A percentile compares a stretch with the other conserved stretches of the same genome.
Conservation (phyloP, 2,888 invertebrate genomes). For the Leucoptera coffeella region DNA sequence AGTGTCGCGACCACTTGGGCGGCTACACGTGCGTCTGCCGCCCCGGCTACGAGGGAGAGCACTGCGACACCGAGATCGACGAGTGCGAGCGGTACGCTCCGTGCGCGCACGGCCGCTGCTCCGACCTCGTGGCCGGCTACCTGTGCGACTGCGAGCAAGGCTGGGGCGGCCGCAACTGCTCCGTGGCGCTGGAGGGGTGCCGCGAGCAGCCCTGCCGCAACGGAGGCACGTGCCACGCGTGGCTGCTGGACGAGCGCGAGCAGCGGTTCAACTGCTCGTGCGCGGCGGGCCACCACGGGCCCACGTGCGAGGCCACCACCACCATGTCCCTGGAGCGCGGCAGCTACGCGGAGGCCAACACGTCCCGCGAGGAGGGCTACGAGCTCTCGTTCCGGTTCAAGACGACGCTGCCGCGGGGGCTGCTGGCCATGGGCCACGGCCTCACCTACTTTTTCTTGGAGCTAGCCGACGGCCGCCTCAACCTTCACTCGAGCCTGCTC, state of each 20-base stretch:
- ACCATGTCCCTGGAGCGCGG: conserved; percentile 76
- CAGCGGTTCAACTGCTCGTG: conserved; percentile 87
- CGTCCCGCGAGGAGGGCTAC: conserved; percentile 79
- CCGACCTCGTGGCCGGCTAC: conserved; percentile 74
- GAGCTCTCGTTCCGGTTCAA: conserved; percentile 86
- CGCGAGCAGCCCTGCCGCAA: conserved; percentile 57
- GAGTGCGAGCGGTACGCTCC: conserved; percentile 70
- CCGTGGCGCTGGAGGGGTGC: conserved; percentile 75
- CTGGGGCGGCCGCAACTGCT: conserved; percentile 85
- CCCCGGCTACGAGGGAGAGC: conserved; percentile 76
- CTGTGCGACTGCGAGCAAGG: conserved; percentile 70
- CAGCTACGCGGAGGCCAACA: conserved; percentile 71
- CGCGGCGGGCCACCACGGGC: conserved; percentile 77
- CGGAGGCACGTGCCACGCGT: conserved; percentile 78
- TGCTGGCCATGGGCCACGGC: conserved; percentile 80
- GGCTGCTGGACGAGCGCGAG: conserved; percentile 66
- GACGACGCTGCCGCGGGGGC: conserved; percentile 81
- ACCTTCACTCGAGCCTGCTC: conserved; percentile 77
- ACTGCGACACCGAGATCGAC: conserved; percentile 76
- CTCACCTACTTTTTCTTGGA: conserved; percentile 79
- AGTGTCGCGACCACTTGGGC: conserved; percentile 73
- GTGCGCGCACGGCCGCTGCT: conserved; percentile 67
- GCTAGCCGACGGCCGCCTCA: conserved; percentile 72
- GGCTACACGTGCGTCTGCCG: conserved; percentile 73
- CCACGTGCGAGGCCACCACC: conserved; percentile 73